Conservation (phyloP, 2,113 vertebrate genomes). For the Poecile atricapillus region DNA sequence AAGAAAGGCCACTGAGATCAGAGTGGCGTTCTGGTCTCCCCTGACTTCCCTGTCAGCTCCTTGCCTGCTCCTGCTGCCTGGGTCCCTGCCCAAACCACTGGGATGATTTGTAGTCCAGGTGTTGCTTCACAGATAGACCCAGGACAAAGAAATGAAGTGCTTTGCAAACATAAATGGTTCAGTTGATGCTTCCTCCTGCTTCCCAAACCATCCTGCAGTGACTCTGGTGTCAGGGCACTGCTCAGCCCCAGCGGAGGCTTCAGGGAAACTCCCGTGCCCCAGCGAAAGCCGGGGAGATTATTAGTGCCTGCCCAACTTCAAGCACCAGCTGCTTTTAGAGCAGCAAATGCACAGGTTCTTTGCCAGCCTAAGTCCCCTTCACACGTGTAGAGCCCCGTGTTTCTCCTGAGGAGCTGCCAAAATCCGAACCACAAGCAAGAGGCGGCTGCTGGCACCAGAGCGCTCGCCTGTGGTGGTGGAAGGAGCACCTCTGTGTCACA, state of each 20-base stretch:
- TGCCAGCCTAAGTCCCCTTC: rapidly evolving
- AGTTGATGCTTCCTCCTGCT: not conserved
- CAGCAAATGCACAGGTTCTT: not conserved
- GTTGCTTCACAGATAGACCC: not conserved
- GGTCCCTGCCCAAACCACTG: rapidly evolving
- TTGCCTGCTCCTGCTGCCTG: rapidly evolving
- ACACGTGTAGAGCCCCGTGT: not conserved
- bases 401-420: not conserved
- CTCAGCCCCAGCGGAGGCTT: not conserved
- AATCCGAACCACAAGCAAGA: not conserved
- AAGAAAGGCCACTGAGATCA: not conserved
- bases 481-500: not conserved
- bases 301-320: not conserved
- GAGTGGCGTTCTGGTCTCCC: rapidly evolving
- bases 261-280: not conserved
- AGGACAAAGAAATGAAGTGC: not conserved
- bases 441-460: not conserved
- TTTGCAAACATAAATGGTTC: not conserved
- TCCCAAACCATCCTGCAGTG: rapidly evolving
- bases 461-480: rapidly evolving
- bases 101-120: not conserved
- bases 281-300: rapidly evolving
- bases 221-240: not conserved
- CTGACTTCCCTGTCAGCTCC: not conserved
- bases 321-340: not conserved